A percentile compares a stretch with the other conserved stretches of the same genome.
Conservation (phyloP, 2,888 invertebrate species). For the Gymnosoma rotundatum region DNA sequence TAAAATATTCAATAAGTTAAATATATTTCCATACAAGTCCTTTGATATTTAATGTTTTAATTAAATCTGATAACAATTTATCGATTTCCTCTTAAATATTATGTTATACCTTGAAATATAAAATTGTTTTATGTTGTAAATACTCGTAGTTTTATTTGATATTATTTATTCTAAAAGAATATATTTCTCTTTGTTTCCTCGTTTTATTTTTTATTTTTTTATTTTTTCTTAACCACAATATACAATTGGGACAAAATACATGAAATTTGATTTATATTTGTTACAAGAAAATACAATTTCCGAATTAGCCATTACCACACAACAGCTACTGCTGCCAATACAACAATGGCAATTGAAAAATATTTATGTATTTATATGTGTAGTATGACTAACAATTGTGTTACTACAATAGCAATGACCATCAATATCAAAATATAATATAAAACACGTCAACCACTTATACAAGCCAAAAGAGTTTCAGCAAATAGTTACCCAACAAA, state of each 20-base stretch:
- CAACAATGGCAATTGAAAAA: constrained; percentile 36
- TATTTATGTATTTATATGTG: background rate
- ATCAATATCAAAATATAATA: constrained; percentile 59
- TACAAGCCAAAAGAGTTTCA: constrained; percentile 49
- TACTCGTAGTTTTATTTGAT: constrained; percentile 30
- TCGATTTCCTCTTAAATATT: constrained; percentile 66
- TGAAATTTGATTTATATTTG: constrained; percentile 69
- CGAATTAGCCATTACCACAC: constrained; percentile 68
- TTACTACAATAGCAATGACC: constrained; percentile 53
- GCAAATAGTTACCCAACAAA: constrained; percentile 6
- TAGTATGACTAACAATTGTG: constrained; percentile 17
- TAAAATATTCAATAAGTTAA: background rate
- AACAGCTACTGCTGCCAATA: constrained; percentile 23
- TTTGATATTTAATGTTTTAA: constrained; percentile 52
- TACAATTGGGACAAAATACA: constrained; percentile 58
- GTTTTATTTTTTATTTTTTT: background rate
- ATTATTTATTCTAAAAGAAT: constrained; percentile 41
- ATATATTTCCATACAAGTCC: constrained; percentile 5
- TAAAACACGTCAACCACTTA: constrained; percentile 61
- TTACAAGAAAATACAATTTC: constrained; percentile 70
- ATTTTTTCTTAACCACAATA: constrained; percentile 51
- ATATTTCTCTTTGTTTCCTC: constrained; percentile 1
- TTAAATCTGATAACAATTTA: constrained; percentile 68
- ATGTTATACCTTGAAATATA: constrained; percentile 38
- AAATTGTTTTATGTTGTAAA: constrained; percentile 40